Conservation (phyloP, 1,140 invertebrate genomes). For the Megalonaias nervosa region DNA sequence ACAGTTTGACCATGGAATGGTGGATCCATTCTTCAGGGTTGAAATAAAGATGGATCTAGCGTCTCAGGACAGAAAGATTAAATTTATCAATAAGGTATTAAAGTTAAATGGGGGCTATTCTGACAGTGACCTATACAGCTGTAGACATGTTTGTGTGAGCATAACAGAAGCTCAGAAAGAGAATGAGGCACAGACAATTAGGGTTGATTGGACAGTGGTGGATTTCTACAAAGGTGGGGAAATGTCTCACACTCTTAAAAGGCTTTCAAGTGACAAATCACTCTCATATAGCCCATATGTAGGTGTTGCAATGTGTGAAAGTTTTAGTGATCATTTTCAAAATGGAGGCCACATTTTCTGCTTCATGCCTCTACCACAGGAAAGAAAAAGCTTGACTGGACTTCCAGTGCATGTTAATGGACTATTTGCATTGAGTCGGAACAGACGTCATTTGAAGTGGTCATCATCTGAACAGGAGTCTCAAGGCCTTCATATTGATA, state of each 20-base stretch:
- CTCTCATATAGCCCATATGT: conserved; percentile 57
- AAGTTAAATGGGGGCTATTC: too few species aligned
- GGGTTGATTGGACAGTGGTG: conserved; percentile 33
- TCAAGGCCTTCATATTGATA: conserved; percentile 41
- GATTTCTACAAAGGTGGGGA: conserved; percentile 35
- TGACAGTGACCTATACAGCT: too few species aligned
- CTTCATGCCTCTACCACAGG: conserved; percentile 61
- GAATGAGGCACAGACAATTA: too few species aligned
- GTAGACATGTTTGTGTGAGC: too few species aligned
- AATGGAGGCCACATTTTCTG: conserved; percentile 62
- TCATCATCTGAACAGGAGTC: conserved; percentile 43
- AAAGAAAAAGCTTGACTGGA: conserved; percentile 51
- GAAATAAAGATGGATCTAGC: too few species aligned
- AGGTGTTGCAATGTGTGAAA: conserved; percentile 47
- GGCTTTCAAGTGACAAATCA: conserved; percentile 32
- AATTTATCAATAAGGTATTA: background rate
- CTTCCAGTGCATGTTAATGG: conserved; percentile 65
- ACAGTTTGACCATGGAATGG: too few species aligned
- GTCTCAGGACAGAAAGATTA: background rate
- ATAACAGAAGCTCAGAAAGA: too few species aligned
- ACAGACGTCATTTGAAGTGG: conserved; percentile 63
- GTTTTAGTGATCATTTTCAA: background rate
- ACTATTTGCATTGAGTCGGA: conserved; percentile 61
- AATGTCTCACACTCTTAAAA: conserved; percentile 27
- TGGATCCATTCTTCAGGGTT: too few species aligned